A percentile compares a stretch with the other conserved stretches of the same genome.
These are phyloP conservation scores for Ligdia adustata DNA, from an alignment of 2,888 invertebrate species.

Conservation along the genomic window DNA sequence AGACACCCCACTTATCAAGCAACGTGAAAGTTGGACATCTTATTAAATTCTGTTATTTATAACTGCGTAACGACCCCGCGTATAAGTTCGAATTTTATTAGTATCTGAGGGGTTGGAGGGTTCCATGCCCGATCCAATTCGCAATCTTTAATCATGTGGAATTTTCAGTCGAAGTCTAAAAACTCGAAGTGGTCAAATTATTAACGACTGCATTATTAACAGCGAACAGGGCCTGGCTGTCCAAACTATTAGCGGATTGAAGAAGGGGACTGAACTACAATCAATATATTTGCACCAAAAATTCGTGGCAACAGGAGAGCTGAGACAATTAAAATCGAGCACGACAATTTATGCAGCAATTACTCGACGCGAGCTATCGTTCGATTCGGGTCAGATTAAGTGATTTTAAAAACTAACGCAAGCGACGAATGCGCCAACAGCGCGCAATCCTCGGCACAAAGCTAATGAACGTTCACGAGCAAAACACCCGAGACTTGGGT, in stretches of 20 bases:
- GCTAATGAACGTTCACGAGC: conserved; percentile 66
- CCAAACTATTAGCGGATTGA: not conserved
- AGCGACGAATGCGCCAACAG: conserved; percentile 62
- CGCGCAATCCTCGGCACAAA: conserved; percentile 57
- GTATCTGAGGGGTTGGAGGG: conserved; percentile 27
- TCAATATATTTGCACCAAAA: conserved; percentile 16
- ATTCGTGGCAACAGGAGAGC: conserved; percentile 39
- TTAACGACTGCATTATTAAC: conserved; percentile 2
- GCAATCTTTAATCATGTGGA: conserved; percentile 23
- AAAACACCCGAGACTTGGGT: conserved; percentile 49
- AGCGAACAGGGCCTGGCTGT: not conserved
- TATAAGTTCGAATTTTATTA: conserved; percentile 37
- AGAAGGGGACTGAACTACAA: conserved; percentile 1
- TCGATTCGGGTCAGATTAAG: conserved; percentile 80
- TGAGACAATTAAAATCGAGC: conserved; percentile 66
- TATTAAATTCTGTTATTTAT: conserved; percentile 74
- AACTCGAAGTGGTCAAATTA: conserved; percentile 2
- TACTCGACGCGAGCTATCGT: conserved; percentile 71
- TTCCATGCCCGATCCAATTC: conserved; percentile 27
- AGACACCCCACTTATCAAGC: conserved; percentile 77
- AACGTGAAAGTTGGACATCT: conserved; percentile 73
- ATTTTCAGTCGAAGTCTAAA: conserved; percentile 13
- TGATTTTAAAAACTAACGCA: conserved; percentile 80
- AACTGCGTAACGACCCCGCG: conserved; percentile 52
- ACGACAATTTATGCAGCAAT: conserved; percentile 78